Percentiles rank a stretch among this genome's conserved stretches.
These are phyloP conservation scores for Stegodyphus dumicola DNA, from an alignment of 1,140 invertebrate species.

Conservation along the genomic window DNA sequence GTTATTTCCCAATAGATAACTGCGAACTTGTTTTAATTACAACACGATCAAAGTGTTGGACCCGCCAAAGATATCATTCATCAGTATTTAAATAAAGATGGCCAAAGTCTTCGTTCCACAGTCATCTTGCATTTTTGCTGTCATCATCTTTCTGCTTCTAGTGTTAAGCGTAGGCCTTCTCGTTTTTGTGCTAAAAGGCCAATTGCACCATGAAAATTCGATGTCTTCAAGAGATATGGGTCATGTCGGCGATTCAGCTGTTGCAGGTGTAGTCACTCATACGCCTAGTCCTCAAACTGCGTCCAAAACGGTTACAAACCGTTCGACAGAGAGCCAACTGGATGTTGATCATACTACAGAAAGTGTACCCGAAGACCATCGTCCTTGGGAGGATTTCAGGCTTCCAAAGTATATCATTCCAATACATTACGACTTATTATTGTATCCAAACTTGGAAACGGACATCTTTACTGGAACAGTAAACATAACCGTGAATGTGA, in stretches of 20 bases:
- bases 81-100: background rate
- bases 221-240: background rate
- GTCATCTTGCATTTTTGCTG: conserved; percentile 18
- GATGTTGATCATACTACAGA: background rate
- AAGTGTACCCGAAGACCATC: background rate
- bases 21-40: no score
- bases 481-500: conserved; percentile 76
- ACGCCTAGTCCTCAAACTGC: background rate
- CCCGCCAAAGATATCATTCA: background rate
- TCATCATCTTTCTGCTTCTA: conserved; percentile 19
- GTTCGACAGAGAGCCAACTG: background rate
- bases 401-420: conserved; percentile 78
- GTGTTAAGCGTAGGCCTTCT: conserved; percentile 24
- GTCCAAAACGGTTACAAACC: background rate
- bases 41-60: no score
- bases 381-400: conserved; percentile 66
- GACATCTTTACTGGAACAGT: conserved; percentile 80
- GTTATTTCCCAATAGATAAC: no score
- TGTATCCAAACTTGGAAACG: conserved; percentile 78
- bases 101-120: conserved; percentile 13
- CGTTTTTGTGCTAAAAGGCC: conserved; percentile 34
- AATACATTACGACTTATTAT: conserved; percentile 78
- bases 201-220: conserved; percentile 3
- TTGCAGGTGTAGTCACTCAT: background rate
- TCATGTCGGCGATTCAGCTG: background rate